phyloP scores from a whole-genome alignment of 1,140 invertebrate genomes.

The Drosophila takahashii region DNA sequence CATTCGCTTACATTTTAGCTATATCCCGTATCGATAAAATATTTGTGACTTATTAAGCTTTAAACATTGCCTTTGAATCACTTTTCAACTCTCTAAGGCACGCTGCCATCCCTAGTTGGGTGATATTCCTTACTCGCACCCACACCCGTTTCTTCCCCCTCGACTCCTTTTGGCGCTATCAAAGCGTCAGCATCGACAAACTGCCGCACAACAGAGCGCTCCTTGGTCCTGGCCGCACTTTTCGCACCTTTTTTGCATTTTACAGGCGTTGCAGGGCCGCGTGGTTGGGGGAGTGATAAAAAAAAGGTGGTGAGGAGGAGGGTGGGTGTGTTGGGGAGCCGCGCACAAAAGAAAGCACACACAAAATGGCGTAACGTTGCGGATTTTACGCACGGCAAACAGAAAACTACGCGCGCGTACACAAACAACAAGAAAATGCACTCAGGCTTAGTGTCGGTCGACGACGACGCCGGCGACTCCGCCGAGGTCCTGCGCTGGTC shows the following conservation, averaged over 20 bases:
- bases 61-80: neutral
- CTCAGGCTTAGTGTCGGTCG: constrained; percentile 82
- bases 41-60: too few relatives aligned
- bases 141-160: neutral
- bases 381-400: constrained; percentile 83
- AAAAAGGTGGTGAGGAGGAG: neutral
- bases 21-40: too few relatives aligned
- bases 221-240: constrained; percentile 50
- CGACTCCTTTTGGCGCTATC: constrained; percentile 37
- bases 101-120: constrained; percentile 8
- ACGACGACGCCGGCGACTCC: constrained; percentile 34
- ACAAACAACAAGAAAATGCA: constrained; percentile 83
- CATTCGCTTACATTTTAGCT: too few relatives aligned
- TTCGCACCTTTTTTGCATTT: constrained; percentile 83
- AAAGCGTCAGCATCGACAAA: constrained; percentile 75
- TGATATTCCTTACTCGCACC: constrained; percentile 14
- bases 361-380: constrained; percentile 82
- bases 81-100: constrained; percentile 1
- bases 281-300: constrained; percentile 22
- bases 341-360: constrained; percentile 76
- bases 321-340: constrained; percentile 7
- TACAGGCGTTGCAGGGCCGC: constrained; percentile 36
- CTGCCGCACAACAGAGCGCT: constrained; percentile 35
- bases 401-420: constrained; percentile 80
- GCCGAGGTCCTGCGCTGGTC: constrained; percentile 44